Conservation (phyloP, 2,113 vertebrate genomes). For the Halichoerus grypus region DNA sequence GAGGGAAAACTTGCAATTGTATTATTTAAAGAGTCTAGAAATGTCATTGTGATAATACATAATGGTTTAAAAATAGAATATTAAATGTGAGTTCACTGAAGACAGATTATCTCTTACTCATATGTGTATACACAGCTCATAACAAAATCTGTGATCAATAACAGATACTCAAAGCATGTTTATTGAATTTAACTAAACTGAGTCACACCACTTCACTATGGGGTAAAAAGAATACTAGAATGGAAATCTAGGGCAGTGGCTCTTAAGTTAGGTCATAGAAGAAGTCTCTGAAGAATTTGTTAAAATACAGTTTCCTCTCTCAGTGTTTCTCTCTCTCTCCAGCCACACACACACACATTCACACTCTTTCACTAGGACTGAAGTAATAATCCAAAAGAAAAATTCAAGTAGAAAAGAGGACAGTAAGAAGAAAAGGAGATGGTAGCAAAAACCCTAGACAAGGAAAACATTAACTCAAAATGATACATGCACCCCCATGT, state of each 20-base stretch:
- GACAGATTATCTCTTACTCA: neutral
- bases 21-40: constrained; percentile 7
- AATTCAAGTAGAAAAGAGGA: neutral
- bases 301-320: neutral
- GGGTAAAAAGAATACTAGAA: neutral
- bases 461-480: neutral
- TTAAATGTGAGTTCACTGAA: constrained; percentile 1
- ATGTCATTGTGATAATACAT: neutral
- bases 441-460: neutral
- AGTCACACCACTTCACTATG: neutral
- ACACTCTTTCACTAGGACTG: neutral
- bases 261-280: neutral
- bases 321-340: neutral
- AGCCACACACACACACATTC: neutral
- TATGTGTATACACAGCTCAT: neutral
- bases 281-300: neutral
- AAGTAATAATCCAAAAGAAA: neutral
- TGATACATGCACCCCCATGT: neutral
- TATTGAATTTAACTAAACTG: neutral
- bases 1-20: neutral
- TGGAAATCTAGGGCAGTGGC: neutral
- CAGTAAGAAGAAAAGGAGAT: neutral
- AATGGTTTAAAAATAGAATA: neutral
- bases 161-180: neutral
- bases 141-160: neutral